Conservation (phyloP, 2,113 vertebrate species). For the Rhynchopsitta pachyrhyncha region DNA sequence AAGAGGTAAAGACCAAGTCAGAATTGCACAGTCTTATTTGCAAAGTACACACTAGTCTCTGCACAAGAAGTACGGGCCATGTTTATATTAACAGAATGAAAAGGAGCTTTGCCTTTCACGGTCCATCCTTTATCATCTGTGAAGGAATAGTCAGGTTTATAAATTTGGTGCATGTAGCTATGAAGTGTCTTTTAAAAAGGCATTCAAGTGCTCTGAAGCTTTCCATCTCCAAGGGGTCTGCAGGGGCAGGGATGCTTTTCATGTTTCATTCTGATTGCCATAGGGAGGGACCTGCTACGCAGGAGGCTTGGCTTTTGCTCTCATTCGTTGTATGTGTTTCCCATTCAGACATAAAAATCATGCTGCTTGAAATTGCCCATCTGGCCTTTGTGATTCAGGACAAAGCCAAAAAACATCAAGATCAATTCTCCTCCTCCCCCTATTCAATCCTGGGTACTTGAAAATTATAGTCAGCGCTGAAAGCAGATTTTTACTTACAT, state of each 20-base stretch:
- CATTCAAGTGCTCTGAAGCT: background rate
- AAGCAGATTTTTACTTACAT: background rate
- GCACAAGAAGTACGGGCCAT: background rate
- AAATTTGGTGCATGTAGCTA: background rate
- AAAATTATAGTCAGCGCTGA: background rate
- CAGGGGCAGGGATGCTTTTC: background rate
- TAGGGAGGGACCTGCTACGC: background rate
- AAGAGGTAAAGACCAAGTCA: background rate
- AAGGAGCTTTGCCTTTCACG: background rate
- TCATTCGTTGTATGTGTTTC: slow-evolving; percentile 12
- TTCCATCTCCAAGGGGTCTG: background rate
- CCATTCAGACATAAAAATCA: slow-evolving; percentile 16
- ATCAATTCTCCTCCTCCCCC: background rate
- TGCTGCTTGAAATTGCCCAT: slow-evolving; percentile 35
- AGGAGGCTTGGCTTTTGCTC: slow-evolving; percentile 26
- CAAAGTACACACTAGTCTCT: background rate
- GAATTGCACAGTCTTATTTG: background rate
- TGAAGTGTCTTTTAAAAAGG: background rate
- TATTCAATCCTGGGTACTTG: background rate
- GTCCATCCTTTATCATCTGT: background rate
- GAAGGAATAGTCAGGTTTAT: background rate
- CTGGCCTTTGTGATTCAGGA: slow-evolving; percentile 12
- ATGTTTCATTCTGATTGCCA: background rate
- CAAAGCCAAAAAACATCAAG: background rate
- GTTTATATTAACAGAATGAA: background rate